Conservation (phyloP, 2,113 vertebrate species). For the Jaculus jaculus region DNA sequence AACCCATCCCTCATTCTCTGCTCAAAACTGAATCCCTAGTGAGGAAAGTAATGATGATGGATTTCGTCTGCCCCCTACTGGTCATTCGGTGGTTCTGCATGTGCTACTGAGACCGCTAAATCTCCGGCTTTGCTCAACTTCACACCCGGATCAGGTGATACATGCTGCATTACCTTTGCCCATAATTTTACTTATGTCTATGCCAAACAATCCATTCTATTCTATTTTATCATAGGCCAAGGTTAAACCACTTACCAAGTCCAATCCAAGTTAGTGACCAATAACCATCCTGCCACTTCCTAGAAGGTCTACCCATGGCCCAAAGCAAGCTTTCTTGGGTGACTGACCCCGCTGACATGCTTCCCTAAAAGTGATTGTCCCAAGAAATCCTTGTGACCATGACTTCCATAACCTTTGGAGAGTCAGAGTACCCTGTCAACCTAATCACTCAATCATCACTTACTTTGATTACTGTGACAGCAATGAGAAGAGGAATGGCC, state of each 20-base stretch:
- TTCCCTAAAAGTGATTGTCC: background rate
- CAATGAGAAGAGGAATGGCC: background rate
- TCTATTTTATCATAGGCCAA: background rate
- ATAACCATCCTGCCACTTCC: too few species aligned
- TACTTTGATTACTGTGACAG: background rate
- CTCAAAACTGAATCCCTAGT: accelerated
- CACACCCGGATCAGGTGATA: too few species aligned
- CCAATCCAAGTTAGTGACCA: background rate
- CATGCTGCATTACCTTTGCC: background rate
- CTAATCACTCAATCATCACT: background rate
- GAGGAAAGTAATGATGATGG: background rate
- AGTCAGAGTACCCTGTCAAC: background rate
- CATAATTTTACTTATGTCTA: background rate
- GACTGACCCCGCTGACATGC: accelerated
- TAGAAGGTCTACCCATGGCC: accelerated
- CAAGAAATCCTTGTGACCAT: too few species aligned
- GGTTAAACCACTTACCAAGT: background rate
- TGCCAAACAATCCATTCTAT: background rate
- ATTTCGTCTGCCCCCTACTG: constrained; percentile 62
- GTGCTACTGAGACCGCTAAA: accelerated
- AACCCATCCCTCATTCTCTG: too few species aligned
- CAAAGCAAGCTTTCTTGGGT: background rate
- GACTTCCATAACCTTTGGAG: background rate
- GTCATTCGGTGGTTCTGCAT: accelerated
- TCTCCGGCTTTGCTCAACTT: accelerated